Evolutionary conservation across 2,113 vertebrate species (phyloP), one percentile per base, ranked within the genome.

Genomic region (Semicossyphus pulcher): DNA sequence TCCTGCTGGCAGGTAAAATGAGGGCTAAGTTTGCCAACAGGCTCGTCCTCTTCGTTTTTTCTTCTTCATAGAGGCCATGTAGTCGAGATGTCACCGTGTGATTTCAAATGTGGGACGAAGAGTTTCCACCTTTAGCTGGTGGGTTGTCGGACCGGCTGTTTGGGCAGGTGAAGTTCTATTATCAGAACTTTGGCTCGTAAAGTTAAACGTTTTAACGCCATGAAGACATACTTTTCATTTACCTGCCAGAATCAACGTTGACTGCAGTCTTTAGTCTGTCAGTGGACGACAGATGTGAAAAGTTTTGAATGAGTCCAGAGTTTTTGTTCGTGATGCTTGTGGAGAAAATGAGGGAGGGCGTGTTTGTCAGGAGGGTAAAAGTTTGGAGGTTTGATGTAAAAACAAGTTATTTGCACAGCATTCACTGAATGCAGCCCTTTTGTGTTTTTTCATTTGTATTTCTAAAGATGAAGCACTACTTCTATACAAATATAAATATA

Each of bases 321-420:
- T 54, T 29, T 57, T 31, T 65, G 37, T 54, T 16, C 49, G n/a
- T 49, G 62, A 45, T 53, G 76, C 60, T 57, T 62, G 48, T 64
- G 47, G 36, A 56, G 68, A 62, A 25, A 21, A 42, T 9, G 36
- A 29, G 48, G 41, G 57, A 11, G 14, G 45, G 51, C 18, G 49
- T 16, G 58, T 79, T 52, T 54, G 61, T 65, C 20, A 7, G 68
- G 61, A 80, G 20, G 78, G 91, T 88, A 89, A 93, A 47, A 1
- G 29, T 34, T 11, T 2, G 32, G 58, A 76, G 26, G 31, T 66
- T 73, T 66, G 75, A 70, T 87, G 76, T 81, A 42, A 74, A 66
- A 80, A 83, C 62, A 80, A 68, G 82, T 91, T 89, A 90, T 93
- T 93, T 94, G 93, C 94, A 93, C 94, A 94, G 94, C 92, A 86